These are phyloP conservation scores for Sycophaga agraensis DNA, from an alignment of 1,140 invertebrate genomes.

Conservation along the genomic window DNA sequence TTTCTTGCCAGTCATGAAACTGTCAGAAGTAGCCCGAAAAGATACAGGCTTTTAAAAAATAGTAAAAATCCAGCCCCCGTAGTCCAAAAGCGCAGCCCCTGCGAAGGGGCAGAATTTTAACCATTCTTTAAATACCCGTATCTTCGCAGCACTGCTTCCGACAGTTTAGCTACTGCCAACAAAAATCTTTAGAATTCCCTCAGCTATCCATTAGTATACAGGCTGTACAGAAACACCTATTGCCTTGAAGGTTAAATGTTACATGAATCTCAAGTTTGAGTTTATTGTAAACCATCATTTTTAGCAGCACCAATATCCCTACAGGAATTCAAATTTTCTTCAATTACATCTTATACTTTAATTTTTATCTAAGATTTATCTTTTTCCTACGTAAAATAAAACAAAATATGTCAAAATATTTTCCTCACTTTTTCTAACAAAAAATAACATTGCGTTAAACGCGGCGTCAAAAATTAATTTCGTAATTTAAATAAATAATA, in stretches of 20 bases:
- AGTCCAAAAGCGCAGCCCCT: no score
- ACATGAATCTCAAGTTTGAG: constrained; percentile 10
- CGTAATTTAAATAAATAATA: no score
- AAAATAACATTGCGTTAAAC: not conserved
- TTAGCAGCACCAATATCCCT: constrained; percentile 22
- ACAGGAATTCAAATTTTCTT: constrained; percentile 16
- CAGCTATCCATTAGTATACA: no score
- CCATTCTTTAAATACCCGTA: no score
- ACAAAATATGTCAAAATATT: not conserved
- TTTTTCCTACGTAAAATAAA: constrained; percentile 12
- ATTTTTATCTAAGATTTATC: constrained; percentile 15
- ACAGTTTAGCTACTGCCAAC: no score
- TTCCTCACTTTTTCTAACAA: not conserved
- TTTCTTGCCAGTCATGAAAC: no score
- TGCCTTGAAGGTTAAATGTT: constrained; percentile 1
- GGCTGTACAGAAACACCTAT: constrained; percentile 17
- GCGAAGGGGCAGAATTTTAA: no score
- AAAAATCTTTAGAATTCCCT: no score
- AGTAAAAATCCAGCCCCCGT: no score
- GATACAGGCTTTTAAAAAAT: no score
- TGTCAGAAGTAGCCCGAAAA: no score
- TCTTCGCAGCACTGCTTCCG: no score
- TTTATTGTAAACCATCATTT: constrained; percentile 8
- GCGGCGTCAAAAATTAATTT: constrained; percentile 34
- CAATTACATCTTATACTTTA: constrained; percentile 15